Base-by-base conservation (phyloP, 37 sponge, comb jelly and placozoan genomes). In the Ianthella basta region DNA sequence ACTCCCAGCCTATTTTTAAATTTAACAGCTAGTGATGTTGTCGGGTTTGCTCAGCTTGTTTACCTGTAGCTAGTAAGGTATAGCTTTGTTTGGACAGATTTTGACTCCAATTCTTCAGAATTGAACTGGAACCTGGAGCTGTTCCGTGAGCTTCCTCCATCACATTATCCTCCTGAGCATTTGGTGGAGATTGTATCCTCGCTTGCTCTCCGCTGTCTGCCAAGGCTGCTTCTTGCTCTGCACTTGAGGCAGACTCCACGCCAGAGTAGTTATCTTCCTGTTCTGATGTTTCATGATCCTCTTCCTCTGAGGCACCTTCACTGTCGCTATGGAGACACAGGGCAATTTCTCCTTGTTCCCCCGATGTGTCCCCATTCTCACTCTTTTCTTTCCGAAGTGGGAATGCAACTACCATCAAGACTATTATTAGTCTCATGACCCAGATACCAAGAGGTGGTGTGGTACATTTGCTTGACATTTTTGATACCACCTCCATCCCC, bases 281-380 rank as follows among this genome's bases (percentile, higher is more conserved):
- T n/a, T n/a, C n/a, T n/a, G n/a, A n/a, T n/a, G n/a, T n/a, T n/a
- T n/a, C n/a, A n/a, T n/a, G n/a, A 29, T 64, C 66, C 27, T 64
- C 66, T 29, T 29, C 23, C 27, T 64, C 66, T 8, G 20, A 24
- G 23, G 27, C 23, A 64, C 59, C 18, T 15, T 10, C 66, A 29
- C 27, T 8, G 6, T 20, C 23, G 23, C 8, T 16, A 64, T 64
- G 29, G 8, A 64, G 8, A 16, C 27, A 10, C 66, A 64, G 23
- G 14, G 23, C 66, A 20, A 10, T 30, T 8, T 10, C 8, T 8
- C 8, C 27, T 8, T 10, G 66, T 8, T 64, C n/a, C 23, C 27
- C 66, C 66, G 23, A 10, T 64, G 66, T 10, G 23, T 64, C 23
- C 66, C 27, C 66, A 64, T 64, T 64, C 66, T 64, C 66, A 64